Evolutionary conservation across 1,140 invertebrate species (phyloP), one percentile per base, ranked within the genome.

Genomic region (Archivesica marissinica): DNA sequence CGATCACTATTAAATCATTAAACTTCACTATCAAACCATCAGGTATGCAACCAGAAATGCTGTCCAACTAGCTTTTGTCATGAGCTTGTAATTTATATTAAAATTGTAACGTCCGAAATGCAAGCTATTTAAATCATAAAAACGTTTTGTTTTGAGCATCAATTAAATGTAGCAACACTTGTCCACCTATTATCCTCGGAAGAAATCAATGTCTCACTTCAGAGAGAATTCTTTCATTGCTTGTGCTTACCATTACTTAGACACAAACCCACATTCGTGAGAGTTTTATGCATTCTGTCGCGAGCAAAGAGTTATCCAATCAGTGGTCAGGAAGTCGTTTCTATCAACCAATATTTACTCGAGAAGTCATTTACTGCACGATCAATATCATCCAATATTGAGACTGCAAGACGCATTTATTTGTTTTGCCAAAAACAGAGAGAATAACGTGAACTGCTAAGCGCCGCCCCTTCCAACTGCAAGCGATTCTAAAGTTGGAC

Each of bases 311-410:
- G 68, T 54, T 83, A 75, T 59, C 80, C 80, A 83, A 83, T 83
- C 80, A 83, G 50, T 28, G 54, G 25, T 20, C 80, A 83, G 80
- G 80, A 83, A 83, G 80, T 83, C 68, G 56, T 83, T 83, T 74
- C 80, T 54, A 83, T 83, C 80, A 83, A 64, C 80, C 80, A 83
- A 83, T 83, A 83, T 83, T 83, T 83, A 83, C 80, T 59, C 68
- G 80, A 74, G 80, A 83, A 61, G 80, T 74, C 66, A 83, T 83
- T 74, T 75, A 50, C 68, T 64, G 80, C 52, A 52, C 30, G 54
- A 83, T 83, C 80, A 50, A 83, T 83, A 83, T 38, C 41, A n/a
- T 70, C 64, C 25, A 75, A 44, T 72, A 44, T 83, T 39, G 30
- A 23, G n/a, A 23, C n/a, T 30, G 47, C 44, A 70, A 35, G 35